These are phyloP conservation scores for Cancer borealis DNA, from an alignment of 2,888 invertebrate genomes.

Conservation along the genomic window DNA sequence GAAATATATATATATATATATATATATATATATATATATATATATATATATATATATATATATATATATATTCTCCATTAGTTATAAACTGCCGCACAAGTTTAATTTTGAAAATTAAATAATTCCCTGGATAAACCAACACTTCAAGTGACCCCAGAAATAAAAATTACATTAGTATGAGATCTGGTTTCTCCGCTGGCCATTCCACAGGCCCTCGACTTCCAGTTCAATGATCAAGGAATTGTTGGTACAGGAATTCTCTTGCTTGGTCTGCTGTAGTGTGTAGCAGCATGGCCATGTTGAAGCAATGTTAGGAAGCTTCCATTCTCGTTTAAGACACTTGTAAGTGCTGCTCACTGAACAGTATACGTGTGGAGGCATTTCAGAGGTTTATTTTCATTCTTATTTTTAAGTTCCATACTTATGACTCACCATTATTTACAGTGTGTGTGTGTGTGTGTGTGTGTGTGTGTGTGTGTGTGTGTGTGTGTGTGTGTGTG, in stretches of 20 bases:
- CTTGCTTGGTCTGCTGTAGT: background rate
- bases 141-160: background rate
- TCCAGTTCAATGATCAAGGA: background rate
- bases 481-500: too few species aligned
- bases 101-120: background rate
- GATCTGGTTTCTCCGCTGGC: background rate
- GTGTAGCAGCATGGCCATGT: background rate
- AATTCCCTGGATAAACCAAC: background rate
- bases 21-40: too few species aligned
- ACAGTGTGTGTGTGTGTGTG: too few species aligned
- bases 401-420: background rate
- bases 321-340: conserved; percentile 27
- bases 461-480: too few species aligned
- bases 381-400: background rate
- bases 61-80: background rate
- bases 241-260: background rate
- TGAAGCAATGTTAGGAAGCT: background rate
- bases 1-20: too few species aligned
- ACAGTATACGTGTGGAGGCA: background rate
- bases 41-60: background rate
- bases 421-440: background rate
- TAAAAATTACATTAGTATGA: background rate
- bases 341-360: conserved; percentile 2
- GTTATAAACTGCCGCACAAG: background rate
- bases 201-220: conserved; percentile 17